Evolutionary conservation across 2,797 vertebrate genomes (phyloP), one percentile per base, ranked within the genome.

Genomic region (Phrynocephalus vlangalii): DNA sequence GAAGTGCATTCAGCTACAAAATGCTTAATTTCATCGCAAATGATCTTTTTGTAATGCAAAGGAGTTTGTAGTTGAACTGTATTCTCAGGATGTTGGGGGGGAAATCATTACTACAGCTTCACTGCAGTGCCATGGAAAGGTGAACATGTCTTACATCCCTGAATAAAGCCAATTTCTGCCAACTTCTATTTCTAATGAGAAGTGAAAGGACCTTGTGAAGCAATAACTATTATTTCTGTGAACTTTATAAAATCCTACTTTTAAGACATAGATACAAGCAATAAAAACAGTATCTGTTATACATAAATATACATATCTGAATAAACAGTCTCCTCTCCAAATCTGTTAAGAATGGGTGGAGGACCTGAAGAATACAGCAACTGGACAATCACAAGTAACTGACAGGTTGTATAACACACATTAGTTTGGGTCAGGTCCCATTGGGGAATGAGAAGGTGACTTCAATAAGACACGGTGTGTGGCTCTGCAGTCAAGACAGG

Each of bases 221-320:
- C 84, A n/a, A 15, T 0, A 56, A 87, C 33, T 76, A 85, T 85
- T 86, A 88, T 71, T 1, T 85, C 77, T 82, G 91, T 90, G 91
- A 87, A 87, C 77, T 94, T 95, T 93, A 94, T 94, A 94, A 94
- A 95, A 93, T 87, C 88, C 91, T 92, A 20, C 48, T 71, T 63
- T 63, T 0, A 79, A 3, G 26, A 93, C 90, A 93, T 91, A 89
- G 20, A 88, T 87, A 92, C 88, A 91, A 91, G 94, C 94, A 10
- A 91, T 93, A 95, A 91, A 94, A 94, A 93, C 92, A 85, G 68
- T 89, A 91, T 94, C 90, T 92, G 89, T 90, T 93, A 92, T 79
- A 91, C 89, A 90, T 83, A 90, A 90, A 90, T 90, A 90, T 87
- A 90, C 91, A 83, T 82, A 85, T 91, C 92, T 90, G 93, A 93